These are phyloP conservation scores for Rhinopomastus cyanomelas DNA, from an alignment of 2,113 vertebrate species.

Conservation along the genomic window DNA sequence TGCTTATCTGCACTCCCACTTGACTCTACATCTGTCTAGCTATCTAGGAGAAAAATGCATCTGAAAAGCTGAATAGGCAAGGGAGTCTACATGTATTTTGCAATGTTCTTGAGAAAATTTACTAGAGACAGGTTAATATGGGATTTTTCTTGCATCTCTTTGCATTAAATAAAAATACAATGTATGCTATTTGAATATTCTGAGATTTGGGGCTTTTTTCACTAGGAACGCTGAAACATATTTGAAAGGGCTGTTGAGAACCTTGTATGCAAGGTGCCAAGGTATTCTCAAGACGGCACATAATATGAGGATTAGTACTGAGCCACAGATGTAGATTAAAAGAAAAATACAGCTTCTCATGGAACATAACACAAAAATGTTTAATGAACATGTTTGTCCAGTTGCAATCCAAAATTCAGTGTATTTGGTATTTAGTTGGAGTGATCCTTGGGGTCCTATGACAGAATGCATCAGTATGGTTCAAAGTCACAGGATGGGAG, in stretches of 20 bases:
- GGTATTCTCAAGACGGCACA: not conserved
- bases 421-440: not conserved
- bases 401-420: not conserved
- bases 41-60: constrained; percentile 56
- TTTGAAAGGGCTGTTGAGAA: not conserved
- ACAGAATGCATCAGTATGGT: not conserved
- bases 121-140: constrained; percentile 33
- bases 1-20: constrained; percentile 60
- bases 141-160: not conserved
- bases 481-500: not conserved
- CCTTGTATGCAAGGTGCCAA: not conserved
- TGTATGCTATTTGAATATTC: not conserved
- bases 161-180: constrained; percentile 33
- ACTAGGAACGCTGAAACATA: not conserved
- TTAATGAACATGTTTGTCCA: not conserved
- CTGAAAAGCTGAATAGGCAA: constrained; percentile 69
- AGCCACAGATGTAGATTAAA: not conserved
- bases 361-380: not conserved
- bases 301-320: not conserved
- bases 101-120: constrained; percentile 45
- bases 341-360: not conserved
- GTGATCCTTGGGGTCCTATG: not conserved
- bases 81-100: constrained; percentile 49
- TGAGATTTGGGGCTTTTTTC: not conserved
- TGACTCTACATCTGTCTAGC: constrained; percentile 31